These are phyloP conservation scores for Rallus crepitans DNA, from an alignment of 2,797 vertebrate species.

Conservation along the genomic window DNA sequence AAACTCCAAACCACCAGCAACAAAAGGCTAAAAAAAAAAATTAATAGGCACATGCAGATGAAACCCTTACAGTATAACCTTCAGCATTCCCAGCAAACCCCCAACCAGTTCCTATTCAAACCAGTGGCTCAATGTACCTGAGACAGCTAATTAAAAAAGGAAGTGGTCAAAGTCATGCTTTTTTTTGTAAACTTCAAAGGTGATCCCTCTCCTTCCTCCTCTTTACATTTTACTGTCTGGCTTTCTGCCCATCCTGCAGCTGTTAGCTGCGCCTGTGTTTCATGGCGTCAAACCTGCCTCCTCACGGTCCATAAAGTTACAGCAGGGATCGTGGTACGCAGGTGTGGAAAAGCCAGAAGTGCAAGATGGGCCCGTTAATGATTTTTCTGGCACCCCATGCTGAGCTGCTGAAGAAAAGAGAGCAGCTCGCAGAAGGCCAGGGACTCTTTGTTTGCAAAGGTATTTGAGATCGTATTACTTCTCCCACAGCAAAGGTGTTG, in stretches of 20 bases:
- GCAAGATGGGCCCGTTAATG: conserved; percentile 71
- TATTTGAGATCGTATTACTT: conserved; percentile 28
- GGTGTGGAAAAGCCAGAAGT: conserved; percentile 80
- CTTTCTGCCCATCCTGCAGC: conserved; percentile 78
- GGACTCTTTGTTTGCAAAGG: conserved; percentile 64
- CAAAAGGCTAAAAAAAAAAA: not conserved
- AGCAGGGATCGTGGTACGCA: conserved; percentile 73
- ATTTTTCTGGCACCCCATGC: conserved; percentile 74
- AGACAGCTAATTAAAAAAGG: conserved; percentile 77
- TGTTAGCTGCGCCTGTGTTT: conserved; percentile 74
- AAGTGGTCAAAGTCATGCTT: conserved; percentile 82
- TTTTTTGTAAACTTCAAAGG: conserved; percentile 83
- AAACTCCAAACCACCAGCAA: too few species aligned
- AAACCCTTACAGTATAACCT: not conserved
- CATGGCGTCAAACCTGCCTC: conserved; percentile 84
- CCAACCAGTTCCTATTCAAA: not conserved
- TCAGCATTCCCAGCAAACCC: not conserved
- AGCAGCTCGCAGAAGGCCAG: conserved; percentile 24
- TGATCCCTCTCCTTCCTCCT: conserved; percentile 74
- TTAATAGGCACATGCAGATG: not conserved
- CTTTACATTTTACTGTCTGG: conserved; percentile 86
- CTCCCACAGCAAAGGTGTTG: conserved; percentile 65
- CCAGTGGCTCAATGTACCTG: conserved; percentile 65
- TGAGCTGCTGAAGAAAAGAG: conserved; percentile 61
- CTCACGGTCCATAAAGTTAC: conserved; percentile 84